Base-by-base conservation (phyloP, 2,113 vertebrate genomes). In the Fukomys damarensis region DNA sequence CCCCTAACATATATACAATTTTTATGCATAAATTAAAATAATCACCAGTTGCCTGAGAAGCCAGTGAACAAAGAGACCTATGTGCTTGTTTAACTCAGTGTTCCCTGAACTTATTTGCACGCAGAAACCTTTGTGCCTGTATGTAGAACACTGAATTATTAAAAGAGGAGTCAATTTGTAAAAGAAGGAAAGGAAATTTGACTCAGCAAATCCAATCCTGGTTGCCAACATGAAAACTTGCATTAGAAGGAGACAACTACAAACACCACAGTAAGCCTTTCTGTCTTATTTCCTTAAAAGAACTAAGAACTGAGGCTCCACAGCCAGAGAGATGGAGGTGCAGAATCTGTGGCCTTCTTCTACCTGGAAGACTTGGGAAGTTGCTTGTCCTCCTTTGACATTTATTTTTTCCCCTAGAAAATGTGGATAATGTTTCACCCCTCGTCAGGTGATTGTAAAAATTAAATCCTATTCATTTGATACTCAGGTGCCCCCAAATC, bases 261-360 rank as follows among this genome's bases (percentile, higher is more conserved):
- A 24, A 35, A 22, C 0, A n/a, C 5, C 41, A 14, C 13, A 9
- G 17, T 7, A 0, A 1, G 3, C 22, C 16, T 58, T 41, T 46
- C 16, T 14, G 2, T 9, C 49, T 30, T 54, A 5, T 43, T 26
- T 35, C 89, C 4, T 14, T 35, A 10, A 68, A 66, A 32, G 19
- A 84, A 49, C 17, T 17, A 58, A 56, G 38, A 32, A 32, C 5
- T 7, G n/a, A 12, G 26, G 14, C 2, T 38, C 35, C 9, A 0
- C 8, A 9, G 38, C 41, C 19, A 61, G 49, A 16, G 1, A 14
- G 1, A 4, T 2, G 5, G 0, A 12, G 2, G 35, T 24, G 41
- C 49, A 61, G 61, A 59, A 49, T 5, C 58, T 38, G 16, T 30
- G n/a, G n/a, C n/a, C 32, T 2, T 59, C 7, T 19, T 13, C 65